These are phyloP conservation scores for Athripsodes cinereus DNA, from an alignment of 2,888 invertebrate genomes.

Conservation along the genomic window DNA sequence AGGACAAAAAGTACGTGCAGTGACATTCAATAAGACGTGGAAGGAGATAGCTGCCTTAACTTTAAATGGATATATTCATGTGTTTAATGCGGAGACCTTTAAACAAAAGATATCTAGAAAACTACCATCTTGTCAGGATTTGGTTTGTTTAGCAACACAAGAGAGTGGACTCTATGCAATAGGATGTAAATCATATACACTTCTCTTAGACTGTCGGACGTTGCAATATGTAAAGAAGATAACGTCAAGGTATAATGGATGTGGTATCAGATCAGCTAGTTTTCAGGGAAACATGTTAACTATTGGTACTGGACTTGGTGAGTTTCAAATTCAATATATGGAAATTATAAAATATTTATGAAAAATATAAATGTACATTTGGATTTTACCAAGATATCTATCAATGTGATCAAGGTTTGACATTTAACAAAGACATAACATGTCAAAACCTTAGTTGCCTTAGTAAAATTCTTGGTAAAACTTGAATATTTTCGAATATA, in stretches of 20 bases:
- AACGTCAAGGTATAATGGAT: slow-evolving; percentile 81
- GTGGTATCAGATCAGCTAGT: slow-evolving; percentile 86
- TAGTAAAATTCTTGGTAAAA: too few species aligned
- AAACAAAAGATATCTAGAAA: slow-evolving; percentile 81
- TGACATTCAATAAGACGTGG: slow-evolving; percentile 80
- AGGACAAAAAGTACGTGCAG: slow-evolving; percentile 71
- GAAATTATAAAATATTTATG: background rate
- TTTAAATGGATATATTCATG: slow-evolving; percentile 89
- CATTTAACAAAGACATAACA: too few species aligned
- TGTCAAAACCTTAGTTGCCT: too few species aligned
- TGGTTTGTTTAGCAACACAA: slow-evolving; percentile 86
- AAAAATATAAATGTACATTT: too few species aligned
- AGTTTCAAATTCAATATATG: background rate
- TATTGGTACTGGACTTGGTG: slow-evolving; percentile 14
- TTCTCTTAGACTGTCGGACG: slow-evolving; percentile 83
- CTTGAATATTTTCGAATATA: too few species aligned
- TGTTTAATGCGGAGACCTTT: slow-evolving; percentile 87
- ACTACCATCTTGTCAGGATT: slow-evolving; percentile 85
- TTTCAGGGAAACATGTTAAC: slow-evolving; percentile 72
- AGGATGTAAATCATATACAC: slow-evolving; percentile 88
- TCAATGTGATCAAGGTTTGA: too few species aligned
- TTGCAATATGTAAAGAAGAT: slow-evolving; percentile 76
- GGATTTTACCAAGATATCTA: too few species aligned
- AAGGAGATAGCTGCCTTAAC: slow-evolving; percentile 88
- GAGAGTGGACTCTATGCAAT: slow-evolving; percentile 86